phyloP scores from a whole-genome alignment of 2,113 vertebrate genomes.

The Ranitomeya variabilis region DNA sequence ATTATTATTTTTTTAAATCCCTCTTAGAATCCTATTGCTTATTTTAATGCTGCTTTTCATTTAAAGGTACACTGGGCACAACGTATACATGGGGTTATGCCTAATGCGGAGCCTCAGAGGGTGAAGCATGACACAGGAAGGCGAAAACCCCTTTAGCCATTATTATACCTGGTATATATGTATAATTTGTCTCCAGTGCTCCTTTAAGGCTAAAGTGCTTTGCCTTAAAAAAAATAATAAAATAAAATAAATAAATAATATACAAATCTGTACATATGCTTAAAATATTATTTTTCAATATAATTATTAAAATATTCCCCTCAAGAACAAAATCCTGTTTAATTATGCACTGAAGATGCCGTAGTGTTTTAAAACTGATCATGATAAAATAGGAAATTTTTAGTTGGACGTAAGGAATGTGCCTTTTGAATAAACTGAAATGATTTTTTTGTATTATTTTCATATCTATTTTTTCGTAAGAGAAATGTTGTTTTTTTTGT shows the following conservation, averaged over 20 bases:
- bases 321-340: neutral
- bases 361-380: neutral
- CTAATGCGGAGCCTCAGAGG: neutral
- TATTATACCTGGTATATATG: neutral
- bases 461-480: neutral
- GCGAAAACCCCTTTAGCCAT: neutral
- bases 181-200: neutral
- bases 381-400: neutral
- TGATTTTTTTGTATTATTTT: slow-evolving; percentile 38
- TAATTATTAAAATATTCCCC: slow-evolving; percentile 8
- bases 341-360: neutral
- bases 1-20: too few relatives aligned
- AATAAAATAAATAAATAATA: neutral
- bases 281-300: slow-evolving; percentile 43
- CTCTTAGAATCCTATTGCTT: neutral
- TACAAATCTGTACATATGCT: slow-evolving; percentile 37
- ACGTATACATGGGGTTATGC: neutral
- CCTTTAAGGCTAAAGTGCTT: slow-evolving; percentile 18
- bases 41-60: neutral
- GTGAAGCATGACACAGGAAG: neutral
- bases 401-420: neutral
- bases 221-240: neutral
- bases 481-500: neutral
- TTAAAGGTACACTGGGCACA: neutral
- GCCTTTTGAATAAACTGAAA: slow-evolving; percentile 23